A percentile compares a stretch with the other conserved stretches of the same genome.
These are phyloP conservation scores for Noctilio leporinus DNA, from an alignment of 2,113 vertebrate species.

Conservation along the genomic window DNA sequence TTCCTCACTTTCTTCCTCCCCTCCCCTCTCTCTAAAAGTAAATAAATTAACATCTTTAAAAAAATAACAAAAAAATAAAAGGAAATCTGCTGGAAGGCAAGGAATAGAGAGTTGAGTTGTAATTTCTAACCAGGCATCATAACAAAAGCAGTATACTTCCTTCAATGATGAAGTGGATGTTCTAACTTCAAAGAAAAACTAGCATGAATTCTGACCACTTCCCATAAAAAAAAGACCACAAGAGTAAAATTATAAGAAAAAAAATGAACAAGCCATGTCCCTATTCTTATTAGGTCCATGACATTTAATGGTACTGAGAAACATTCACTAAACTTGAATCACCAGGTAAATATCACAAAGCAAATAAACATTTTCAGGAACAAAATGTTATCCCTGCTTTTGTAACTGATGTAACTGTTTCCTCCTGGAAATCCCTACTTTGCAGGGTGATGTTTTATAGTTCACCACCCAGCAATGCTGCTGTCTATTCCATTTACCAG, in stretches of 20 bases:
- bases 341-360: neutral
- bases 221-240: neutral
- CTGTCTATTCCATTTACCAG: neutral
- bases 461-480: neutral
- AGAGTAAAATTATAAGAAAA: neutral
- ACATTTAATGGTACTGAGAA: neutral
- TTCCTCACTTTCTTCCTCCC: no score
- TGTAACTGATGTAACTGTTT: neutral
- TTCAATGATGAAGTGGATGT: neutral
- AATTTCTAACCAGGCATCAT: neutral
- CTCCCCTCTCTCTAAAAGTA: no score
- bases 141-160: neutral
- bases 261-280: neutral
- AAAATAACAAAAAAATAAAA: neutral
- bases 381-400: neutral
- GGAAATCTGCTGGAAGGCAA: neutral
- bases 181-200: slow-evolving; percentile 18
- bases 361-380: neutral
- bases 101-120: neutral
- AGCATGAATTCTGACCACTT: neutral
- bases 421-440: neutral
- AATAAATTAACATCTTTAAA: no score
- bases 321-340: neutral
- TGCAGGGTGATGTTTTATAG: neutral
- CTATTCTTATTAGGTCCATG: neutral